Percentiles rank a stretch among this genome's conserved stretches.
These are phyloP conservation scores for Drosophila punjabiensis DNA, from an alignment of 1,140 invertebrate species.

Conservation along the genomic window DNA sequence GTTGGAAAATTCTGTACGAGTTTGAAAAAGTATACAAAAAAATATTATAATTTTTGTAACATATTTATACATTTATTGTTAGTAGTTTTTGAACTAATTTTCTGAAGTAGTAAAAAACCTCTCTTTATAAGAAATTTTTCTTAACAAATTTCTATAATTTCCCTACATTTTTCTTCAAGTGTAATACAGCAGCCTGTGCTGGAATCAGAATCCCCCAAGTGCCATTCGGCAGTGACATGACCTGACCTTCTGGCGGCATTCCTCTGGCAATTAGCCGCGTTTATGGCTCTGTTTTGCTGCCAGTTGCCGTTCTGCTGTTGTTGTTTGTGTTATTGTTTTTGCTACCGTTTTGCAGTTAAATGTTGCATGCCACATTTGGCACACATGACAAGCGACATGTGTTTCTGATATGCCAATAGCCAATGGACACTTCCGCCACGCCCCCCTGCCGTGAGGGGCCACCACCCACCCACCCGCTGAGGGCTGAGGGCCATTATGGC, in stretches of 20 bases:
- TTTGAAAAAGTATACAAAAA: too few species aligned
- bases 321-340: conserved; percentile 13
- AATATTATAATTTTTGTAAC: too few species aligned
- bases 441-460: neutral
- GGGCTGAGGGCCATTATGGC: conserved; percentile 55
- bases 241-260: conserved; percentile 72
- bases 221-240: conserved; percentile 46
- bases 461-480: neutral
- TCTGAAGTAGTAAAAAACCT: neutral
- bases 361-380: conserved; percentile 82
- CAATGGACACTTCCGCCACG: conserved; percentile 33
- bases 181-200: neutral
- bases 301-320: conserved; percentile 30
- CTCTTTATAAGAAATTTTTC: neutral
- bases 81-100: too few species aligned
- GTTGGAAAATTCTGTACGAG: too few species aligned
- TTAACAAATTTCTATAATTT: too few species aligned
- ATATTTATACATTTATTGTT: too few species aligned
- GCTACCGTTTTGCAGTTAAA: conserved; percentile 65
- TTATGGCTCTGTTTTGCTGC: conserved; percentile 60
- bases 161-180: neutral
- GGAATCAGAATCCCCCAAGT: conserved; percentile 33
- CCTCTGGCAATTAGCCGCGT: conserved; percentile 74
- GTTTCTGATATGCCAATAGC: conserved; percentile 75
- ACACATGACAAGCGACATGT: conserved; percentile 80